Evolutionary conservation across 2,797 vertebrate species (phyloP).

Genomic region (Etheostoma perlongum): DNA sequence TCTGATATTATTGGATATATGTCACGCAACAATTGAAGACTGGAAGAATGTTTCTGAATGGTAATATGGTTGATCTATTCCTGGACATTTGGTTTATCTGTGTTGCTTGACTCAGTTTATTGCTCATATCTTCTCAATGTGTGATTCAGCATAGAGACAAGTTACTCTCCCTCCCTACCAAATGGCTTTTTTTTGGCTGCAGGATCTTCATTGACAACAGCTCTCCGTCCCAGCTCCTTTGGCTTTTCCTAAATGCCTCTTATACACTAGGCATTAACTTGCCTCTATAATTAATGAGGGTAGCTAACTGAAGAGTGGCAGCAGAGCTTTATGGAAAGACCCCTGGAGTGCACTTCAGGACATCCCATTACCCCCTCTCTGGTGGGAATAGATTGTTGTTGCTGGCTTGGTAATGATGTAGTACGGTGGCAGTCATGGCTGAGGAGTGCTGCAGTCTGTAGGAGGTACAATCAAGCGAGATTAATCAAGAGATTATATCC

Average conservation of each 20-base stretch:
- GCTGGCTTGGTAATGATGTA: constrained; percentile 36
- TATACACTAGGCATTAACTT: constrained; percentile 69
- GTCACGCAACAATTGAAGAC: too few relatives aligned
- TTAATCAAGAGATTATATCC: background rate
- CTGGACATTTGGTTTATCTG: background rate
- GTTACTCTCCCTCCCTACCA: constrained; percentile 1
- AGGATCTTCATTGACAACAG: constrained; percentile 56
- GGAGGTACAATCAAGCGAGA: constrained; percentile 7
- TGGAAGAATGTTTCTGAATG: too few relatives aligned
- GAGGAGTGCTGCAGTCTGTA: constrained; percentile 17
- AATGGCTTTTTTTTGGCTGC: constrained; percentile 29
- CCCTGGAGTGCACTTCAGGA: constrained; percentile 70
- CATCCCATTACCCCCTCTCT: constrained; percentile 51
- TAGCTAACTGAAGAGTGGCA: constrained; percentile 61
- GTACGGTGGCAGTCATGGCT: constrained; percentile 31
- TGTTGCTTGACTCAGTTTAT: background rate
- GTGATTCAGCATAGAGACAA: background rate
- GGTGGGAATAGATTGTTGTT: constrained; percentile 23
- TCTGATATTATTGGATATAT: background rate
- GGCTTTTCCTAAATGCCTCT: constrained; percentile 58
- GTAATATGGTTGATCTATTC: background rate
- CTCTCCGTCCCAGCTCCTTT: constrained; percentile 35
- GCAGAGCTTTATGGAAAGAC: constrained; percentile 64
- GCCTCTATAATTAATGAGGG: constrained; percentile 79
- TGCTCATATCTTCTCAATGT: background rate